These are phyloP conservation scores for Limnothrissa miodon DNA, from an alignment of 2,113 vertebrate genomes.

Conservation along the genomic window DNA sequence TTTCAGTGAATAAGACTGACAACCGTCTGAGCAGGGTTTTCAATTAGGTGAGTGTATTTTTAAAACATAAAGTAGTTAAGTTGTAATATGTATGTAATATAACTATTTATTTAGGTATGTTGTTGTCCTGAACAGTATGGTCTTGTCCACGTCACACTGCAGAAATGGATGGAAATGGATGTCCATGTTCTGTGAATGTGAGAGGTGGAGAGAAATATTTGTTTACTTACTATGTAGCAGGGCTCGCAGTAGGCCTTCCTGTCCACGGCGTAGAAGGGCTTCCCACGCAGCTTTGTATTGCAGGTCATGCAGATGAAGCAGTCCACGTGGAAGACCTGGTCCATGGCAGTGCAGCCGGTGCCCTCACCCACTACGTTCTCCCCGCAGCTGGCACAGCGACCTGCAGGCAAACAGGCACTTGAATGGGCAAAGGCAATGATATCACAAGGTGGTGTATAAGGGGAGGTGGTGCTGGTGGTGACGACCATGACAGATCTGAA, in stretches of 20 bases:
- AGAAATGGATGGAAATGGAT: background rate
- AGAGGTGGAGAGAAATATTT: background rate
- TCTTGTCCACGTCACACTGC: background rate
- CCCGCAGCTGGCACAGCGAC: conserved; percentile 91
- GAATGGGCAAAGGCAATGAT: background rate
- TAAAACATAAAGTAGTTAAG: no score
- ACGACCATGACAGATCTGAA: no score
- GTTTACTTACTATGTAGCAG: conserved; percentile 92
- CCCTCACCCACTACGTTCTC: conserved; percentile 97
- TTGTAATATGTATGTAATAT: no score
- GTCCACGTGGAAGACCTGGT: conserved; percentile 95
- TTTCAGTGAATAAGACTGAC: background rate
- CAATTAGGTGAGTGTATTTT: background rate
- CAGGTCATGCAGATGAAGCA: conserved; percentile 94
- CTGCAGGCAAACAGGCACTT: conserved; percentile 61
- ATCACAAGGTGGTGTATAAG: no score
- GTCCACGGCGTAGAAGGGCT: conserved; percentile 95
- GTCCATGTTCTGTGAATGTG: background rate
- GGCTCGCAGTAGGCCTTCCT: conserved; percentile 97
- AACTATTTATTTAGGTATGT: no score
- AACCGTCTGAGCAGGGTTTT: background rate
- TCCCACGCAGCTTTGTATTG: conserved; percentile 86
- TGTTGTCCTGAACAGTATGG: no score
- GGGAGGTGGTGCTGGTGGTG: no score
- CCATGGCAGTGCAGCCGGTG: conserved; percentile 96